These are phyloP conservation scores for Ptilorrhoa leucosticta DNA, from an alignment of 2,113 vertebrate genomes.

Conservation along the genomic window DNA sequence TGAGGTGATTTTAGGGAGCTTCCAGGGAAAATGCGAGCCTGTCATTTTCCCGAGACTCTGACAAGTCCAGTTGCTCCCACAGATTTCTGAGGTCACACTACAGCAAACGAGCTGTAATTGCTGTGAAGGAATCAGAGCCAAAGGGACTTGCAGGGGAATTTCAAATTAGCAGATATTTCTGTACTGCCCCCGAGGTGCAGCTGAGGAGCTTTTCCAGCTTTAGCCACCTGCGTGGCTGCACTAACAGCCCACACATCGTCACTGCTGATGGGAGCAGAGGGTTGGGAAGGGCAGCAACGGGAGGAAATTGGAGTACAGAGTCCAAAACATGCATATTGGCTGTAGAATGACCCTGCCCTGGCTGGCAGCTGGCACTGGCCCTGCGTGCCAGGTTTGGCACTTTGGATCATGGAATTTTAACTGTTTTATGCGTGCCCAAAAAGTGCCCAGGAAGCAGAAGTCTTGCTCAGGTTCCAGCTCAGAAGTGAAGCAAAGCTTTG, in stretches of 20 bases:
- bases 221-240: neutral
- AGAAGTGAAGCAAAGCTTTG: neutral
- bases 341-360: neutral
- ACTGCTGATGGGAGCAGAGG: accelerated
- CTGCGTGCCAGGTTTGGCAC: neutral
- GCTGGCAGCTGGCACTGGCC: neutral
- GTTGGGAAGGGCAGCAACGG: neutral
- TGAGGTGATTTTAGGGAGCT: neutral
- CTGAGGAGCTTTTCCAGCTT: neutral
- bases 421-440: accelerated
- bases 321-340: neutral
- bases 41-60: neutral
- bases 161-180: neutral
- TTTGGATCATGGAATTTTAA: neutral
- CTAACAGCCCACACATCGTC: accelerated
- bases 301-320: neutral
- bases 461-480: neutral
- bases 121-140: neutral
- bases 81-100: neutral
- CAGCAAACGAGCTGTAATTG: neutral
- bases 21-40: neutral
- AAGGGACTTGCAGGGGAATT: neutral
- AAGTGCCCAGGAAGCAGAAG: neutral
- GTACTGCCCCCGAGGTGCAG: neutral
- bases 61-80: neutral